A percentile compares a stretch with the other conserved stretches of the same genome.
Evolutionary conservation across 2,797 vertebrate species (phyloP).

Genomic region (Miichthys miiuy): DNA sequence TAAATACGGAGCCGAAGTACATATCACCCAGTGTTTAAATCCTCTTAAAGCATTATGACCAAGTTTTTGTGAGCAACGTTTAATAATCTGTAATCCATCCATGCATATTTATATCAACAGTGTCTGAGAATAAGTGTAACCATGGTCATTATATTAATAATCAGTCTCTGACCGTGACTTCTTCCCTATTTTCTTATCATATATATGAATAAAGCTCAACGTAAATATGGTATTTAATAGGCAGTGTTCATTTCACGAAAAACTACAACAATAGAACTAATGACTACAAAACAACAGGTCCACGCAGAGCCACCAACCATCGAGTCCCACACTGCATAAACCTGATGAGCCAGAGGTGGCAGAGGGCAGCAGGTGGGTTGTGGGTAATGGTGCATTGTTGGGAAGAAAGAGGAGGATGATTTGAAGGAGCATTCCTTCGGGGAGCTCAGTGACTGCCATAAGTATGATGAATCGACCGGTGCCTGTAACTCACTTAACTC

Average conservation of each 20-base stretch:
- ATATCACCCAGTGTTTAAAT: slow-evolving; percentile 25
- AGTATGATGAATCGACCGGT: slow-evolving; percentile 70
- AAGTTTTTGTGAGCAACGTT: not conserved
- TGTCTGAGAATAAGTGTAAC: slow-evolving; percentile 6
- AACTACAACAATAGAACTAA: not conserved
- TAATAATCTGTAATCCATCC: slow-evolving; percentile 21
- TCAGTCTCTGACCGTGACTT: not conserved
- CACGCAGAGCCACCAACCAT: slow-evolving; percentile 1
- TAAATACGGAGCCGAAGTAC: slow-evolving; percentile 2
- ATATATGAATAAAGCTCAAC: not conserved
- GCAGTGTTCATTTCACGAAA: not conserved
- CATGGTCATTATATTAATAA: slow-evolving; percentile 13
- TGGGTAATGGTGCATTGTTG: slow-evolving; percentile 67
- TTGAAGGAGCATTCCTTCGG: slow-evolving; percentile 53
- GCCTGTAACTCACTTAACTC: slow-evolving; percentile 68
- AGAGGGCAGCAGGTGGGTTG: slow-evolving; percentile 13
- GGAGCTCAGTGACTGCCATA: slow-evolving; percentile 59
- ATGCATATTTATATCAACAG: slow-evolving; percentile 26
- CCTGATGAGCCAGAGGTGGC: slow-evolving; percentile 31
- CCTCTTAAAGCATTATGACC: slow-evolving; percentile 18
- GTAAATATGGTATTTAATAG: not conserved
- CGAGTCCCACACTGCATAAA: not conserved
- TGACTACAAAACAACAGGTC: not conserved
- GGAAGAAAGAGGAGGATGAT: slow-evolving; percentile 51
- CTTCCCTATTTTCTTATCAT: not conserved